Conservation (phyloP, 2,113 vertebrate genomes). For the Martes martes region DNA sequence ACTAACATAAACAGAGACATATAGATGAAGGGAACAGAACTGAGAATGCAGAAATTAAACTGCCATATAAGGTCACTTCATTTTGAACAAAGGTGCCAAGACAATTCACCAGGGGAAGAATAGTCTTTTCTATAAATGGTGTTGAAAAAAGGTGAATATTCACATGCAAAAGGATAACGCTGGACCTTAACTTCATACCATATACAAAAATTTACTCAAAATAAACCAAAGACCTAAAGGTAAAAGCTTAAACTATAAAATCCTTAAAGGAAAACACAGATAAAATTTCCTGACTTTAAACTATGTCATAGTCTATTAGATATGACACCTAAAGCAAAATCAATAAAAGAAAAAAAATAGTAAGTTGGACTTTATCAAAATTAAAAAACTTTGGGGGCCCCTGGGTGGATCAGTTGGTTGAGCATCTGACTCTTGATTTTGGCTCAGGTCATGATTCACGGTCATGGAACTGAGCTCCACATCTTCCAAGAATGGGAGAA, state of each 20-base stretch:
- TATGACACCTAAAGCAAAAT: background rate
- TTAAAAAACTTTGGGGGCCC: background rate
- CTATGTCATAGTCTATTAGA: background rate
- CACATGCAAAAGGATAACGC: constrained; percentile 5
- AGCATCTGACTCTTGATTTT: background rate
- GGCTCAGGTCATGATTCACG: background rate
- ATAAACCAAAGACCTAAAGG: background rate
- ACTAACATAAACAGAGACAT: background rate
- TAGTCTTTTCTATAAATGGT: background rate
- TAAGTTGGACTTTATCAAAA: background rate
- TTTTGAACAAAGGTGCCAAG: constrained; percentile 6
- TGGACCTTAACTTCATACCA: background rate
- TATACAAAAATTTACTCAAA: background rate
- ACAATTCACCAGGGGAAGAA: background rate
- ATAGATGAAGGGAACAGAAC: background rate
- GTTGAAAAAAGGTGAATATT: background rate
- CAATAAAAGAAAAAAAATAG: background rate
- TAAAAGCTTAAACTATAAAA: background rate
- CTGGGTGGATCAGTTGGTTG: background rate
- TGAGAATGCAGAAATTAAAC: background rate
- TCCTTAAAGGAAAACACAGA: background rate
- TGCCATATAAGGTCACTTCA: background rate
- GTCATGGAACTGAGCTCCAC: background rate
- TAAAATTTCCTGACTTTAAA: background rate
- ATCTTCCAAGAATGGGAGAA: background rate